phyloP scores from a whole-genome alignment of 2,797 vertebrate genomes.

The Silurus lanzhouensis region DNA sequence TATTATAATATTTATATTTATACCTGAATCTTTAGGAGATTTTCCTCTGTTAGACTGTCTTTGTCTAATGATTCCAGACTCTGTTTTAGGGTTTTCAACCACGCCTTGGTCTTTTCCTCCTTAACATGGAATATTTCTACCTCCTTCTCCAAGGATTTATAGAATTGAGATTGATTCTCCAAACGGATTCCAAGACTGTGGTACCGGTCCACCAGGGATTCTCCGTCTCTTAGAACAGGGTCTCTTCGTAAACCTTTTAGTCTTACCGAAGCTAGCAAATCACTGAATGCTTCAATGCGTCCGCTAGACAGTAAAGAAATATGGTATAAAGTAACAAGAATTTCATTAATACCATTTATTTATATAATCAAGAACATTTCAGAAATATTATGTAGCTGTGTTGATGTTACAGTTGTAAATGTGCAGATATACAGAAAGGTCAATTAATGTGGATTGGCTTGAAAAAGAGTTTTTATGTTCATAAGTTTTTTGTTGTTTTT shows the following conservation, averaged over 20 bases:
- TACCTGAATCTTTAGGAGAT: slow-evolving; percentile 78
- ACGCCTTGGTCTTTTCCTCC: slow-evolving; percentile 69
- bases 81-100: slow-evolving; percentile 73
- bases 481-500: not conserved
- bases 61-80: slow-evolving; percentile 64
- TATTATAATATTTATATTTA: not conserved
- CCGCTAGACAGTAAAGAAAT: slow-evolving; percentile 65
- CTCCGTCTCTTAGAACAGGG: slow-evolving; percentile 72
- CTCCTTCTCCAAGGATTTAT: slow-evolving; percentile 61
- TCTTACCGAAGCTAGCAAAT: slow-evolving; percentile 74
- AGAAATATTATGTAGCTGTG: not conserved
- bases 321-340: not conserved
- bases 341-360: not conserved
- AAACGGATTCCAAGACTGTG: slow-evolving; percentile 71
- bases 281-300: slow-evolving; percentile 71
- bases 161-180: slow-evolving; percentile 59
- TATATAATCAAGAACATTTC: not conserved
- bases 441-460: not conserved
- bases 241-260: slow-evolving; percentile 76
- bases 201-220: slow-evolving; percentile 75
- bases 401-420: not conserved
- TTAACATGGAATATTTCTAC: slow-evolving; percentile 67
- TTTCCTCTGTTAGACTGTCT: slow-evolving; percentile 66
- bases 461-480: not conserved
- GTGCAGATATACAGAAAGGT: not conserved